Evolutionary conservation across 2,113 vertebrate species (phyloP).

Genomic region (Trogon surrucura): DNA sequence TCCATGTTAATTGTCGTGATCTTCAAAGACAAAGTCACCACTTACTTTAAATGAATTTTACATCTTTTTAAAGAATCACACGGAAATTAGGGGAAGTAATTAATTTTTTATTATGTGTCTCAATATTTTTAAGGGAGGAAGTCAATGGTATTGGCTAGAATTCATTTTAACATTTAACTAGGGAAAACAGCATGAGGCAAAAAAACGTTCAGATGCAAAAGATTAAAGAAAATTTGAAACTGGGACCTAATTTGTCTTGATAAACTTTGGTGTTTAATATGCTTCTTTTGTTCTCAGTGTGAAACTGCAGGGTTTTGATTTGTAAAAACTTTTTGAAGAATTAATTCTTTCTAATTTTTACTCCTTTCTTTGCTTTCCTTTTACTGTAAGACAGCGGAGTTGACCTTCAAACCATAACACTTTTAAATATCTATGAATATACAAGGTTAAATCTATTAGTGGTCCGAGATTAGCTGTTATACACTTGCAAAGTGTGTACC

Average conservation of each 20-base stretch:
- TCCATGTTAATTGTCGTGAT: conserved; percentile 99
- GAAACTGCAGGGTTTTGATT: conserved; percentile 87
- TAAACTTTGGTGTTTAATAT: conserved; percentile 98
- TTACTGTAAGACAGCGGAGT: conserved; percentile 72
- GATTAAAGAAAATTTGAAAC: conserved; percentile 98
- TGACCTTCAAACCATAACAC: conserved; percentile 83
- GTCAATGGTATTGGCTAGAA: conserved; percentile 89
- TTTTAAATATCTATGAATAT: conserved; percentile 77
- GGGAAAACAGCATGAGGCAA: conserved; percentile 89
- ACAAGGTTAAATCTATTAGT: conserved; percentile 80
- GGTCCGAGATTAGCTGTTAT: conserved; percentile 68
- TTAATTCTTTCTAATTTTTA: conserved; percentile 85
- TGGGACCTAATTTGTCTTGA: conserved; percentile 97
- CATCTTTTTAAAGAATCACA: conserved; percentile 99
- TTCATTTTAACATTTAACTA: conserved; percentile 92
- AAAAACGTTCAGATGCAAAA: conserved; percentile 93
- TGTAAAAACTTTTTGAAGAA: conserved; percentile 87
- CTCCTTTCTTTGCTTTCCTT: conserved; percentile 79
- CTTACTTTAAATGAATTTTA: conserved; percentile 99
- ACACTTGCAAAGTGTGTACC: conserved; percentile 47
- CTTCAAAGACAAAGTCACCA: conserved; percentile 99
- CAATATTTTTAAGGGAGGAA: conserved; percentile 91
- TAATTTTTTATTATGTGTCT: conserved; percentile 99
- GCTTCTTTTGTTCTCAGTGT: conserved; percentile 95
- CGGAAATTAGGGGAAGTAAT: conserved; percentile 99